phyloP scores from a whole-genome alignment of 2,888 invertebrate genomes.

The Pristionchus arcanus region DNA sequence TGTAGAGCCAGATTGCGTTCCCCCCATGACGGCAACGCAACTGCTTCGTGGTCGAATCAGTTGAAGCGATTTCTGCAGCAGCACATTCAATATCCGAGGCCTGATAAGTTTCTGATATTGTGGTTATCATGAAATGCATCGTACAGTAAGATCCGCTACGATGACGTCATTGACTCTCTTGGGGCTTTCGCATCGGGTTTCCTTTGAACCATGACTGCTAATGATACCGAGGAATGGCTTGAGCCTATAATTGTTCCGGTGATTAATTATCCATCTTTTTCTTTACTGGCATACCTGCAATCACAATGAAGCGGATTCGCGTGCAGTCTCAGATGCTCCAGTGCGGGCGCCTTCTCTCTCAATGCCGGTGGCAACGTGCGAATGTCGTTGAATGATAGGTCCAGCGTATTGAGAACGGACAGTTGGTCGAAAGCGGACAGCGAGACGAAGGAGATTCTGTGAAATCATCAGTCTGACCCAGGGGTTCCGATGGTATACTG shows the following conservation, averaged over 20 bases:
- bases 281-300: not conserved
- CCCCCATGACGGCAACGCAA: not conserved
- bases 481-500: not conserved
- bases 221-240: conserved; percentile 1
- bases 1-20: conserved; percentile 43
- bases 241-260: not conserved
- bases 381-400: conserved; percentile 66
- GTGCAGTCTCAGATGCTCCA: conserved; percentile 30
- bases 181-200: not conserved
- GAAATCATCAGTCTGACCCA: conserved; percentile 38
- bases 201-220: not conserved
- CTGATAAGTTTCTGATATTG: not conserved
- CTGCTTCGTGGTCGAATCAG: not conserved
- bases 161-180: not conserved
- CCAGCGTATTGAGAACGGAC: conserved; percentile 45
- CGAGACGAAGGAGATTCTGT: conserved; percentile 58
- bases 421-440: conserved; percentile 59
- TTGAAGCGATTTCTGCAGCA: not conserved
- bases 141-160: not conserved
- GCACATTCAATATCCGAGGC: not conserved
- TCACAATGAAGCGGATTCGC: conserved; percentile 45
- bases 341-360: not conserved
- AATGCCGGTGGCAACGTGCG: conserved; percentile 61
- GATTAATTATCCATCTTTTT: not conserved
- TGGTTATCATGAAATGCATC: not conserved